phyloP scores from a whole-genome alignment of 2,888 invertebrate species.

The Bombyx huttoni region DNA sequence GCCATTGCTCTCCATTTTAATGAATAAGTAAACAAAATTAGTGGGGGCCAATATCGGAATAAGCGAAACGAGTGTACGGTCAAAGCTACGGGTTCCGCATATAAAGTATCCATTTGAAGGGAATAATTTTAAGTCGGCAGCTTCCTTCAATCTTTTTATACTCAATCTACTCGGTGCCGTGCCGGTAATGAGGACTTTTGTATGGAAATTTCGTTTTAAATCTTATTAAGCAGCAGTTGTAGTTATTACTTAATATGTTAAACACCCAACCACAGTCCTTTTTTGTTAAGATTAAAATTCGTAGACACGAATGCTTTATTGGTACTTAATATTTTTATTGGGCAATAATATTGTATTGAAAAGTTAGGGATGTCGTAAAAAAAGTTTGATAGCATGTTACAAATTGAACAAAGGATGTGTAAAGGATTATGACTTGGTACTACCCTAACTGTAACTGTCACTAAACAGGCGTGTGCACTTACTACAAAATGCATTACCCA shows the following conservation, averaged over 20 bases:
- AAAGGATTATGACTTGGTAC: too few relatives aligned
- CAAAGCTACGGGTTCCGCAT: conserved; percentile 48
- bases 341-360: too few relatives aligned
- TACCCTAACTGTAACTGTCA: too few relatives aligned
- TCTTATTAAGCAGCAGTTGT: conserved; percentile 4
- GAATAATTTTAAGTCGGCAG: conserved; percentile 39
- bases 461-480: too few relatives aligned
- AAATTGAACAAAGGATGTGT: too few relatives aligned
- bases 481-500: too few relatives aligned
- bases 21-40: conserved; percentile 70
- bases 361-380: too few relatives aligned
- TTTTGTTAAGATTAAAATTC: not conserved
- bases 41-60: conserved; percentile 60
- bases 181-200: conserved; percentile 23
- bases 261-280: not conserved
- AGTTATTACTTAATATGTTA: conserved; percentile 1
- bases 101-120: conserved; percentile 50
- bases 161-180: conserved; percentile 28
- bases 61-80: conserved; percentile 55
- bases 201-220: conserved; percentile 11
- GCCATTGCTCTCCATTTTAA: conserved; percentile 61
- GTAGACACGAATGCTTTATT: too few relatives aligned
- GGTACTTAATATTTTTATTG: too few relatives aligned
- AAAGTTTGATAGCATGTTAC: too few relatives aligned
- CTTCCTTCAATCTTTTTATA: conserved; percentile 28